phyloP scores from a whole-genome alignment of 2,888 invertebrate genomes.

The Thymelicus acteon region DNA sequence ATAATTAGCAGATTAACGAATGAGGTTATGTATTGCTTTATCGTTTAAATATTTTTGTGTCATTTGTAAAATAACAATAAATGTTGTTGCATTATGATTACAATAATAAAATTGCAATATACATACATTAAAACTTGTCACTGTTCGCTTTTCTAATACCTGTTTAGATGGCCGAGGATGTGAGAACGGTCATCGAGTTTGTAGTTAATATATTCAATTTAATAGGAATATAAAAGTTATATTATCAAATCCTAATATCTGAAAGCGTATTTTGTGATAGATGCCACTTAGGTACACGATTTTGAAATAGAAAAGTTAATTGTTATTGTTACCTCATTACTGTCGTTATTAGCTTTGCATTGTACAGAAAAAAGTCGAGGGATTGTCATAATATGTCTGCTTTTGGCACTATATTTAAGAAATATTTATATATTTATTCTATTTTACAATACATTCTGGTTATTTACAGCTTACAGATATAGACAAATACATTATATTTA shows the following conservation, averaged over 20 bases:
- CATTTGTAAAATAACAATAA: no score
- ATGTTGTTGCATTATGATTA: no score
- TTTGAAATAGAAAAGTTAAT: conserved; percentile 42
- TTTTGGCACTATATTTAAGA: conserved; percentile 83
- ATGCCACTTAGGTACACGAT: conserved; percentile 55
- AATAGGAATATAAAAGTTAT: conserved; percentile 33
- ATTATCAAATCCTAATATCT: conserved; percentile 60
- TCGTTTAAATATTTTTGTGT: no score
- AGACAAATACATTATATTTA: conserved; percentile 66
- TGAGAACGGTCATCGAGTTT: no score
- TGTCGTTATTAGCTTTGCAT: conserved; percentile 44
- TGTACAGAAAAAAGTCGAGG: conserved; percentile 63
- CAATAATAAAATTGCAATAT: no score
- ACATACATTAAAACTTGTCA: no score
- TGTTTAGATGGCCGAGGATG: no score
- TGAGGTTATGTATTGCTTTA: no score
- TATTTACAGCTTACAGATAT: conserved; percentile 76
- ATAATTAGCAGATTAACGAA: no score
- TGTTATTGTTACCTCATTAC: not conserved
- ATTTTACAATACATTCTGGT: conserved; percentile 74
- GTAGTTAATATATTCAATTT: not conserved
- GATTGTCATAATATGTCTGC: conserved; percentile 61
- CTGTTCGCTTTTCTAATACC: no score
- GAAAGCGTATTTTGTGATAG: conserved; percentile 66
- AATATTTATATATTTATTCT: conserved; percentile 69